Conservation (phyloP, 2,797 vertebrate species). For the Thamnophis elegans region DNA sequence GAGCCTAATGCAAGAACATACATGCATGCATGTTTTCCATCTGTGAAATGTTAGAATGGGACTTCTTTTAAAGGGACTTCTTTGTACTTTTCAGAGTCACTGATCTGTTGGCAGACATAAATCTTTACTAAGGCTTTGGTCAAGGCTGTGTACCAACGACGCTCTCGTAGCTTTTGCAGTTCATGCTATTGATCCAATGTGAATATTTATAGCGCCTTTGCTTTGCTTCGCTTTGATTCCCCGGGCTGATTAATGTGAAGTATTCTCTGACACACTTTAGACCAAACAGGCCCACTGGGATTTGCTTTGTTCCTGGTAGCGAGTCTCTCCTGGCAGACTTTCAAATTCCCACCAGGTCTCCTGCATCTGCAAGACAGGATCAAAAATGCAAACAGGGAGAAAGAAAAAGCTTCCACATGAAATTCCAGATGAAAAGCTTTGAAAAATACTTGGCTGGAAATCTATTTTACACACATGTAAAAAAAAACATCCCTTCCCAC, state of each 20-base stretch:
- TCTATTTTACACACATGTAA: not conserved
- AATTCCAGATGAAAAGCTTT: not conserved
- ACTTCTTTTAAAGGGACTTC: not conserved
- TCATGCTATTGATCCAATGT: slow-evolving; percentile 9
- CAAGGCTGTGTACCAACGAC: not conserved
- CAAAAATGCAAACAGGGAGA: not conserved
- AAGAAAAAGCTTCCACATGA: not conserved
- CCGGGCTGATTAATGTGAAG: slow-evolving; percentile 24
- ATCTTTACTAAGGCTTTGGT: not conserved
- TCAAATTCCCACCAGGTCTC: not conserved
- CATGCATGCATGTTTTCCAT: not conserved
- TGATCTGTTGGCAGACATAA: not conserved
- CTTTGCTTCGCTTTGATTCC: slow-evolving; percentile 10
- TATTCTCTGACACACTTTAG: slow-evolving; percentile 1
- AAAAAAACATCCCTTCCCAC: too few species aligned
- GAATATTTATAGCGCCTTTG: slow-evolving; percentile 20
- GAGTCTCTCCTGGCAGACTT: slow-evolving; percentile 3
- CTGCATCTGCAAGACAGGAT: not conserved
- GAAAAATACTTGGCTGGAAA: not conserved
- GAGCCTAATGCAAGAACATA: not conserved
- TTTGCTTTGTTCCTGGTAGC: slow-evolving; percentile 13
- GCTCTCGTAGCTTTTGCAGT: not conserved
- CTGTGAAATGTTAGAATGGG: not conserved
- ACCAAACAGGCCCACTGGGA: slow-evolving; percentile 15
- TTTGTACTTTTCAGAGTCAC: not conserved